These are phyloP conservation scores for Cosmorhoe ocellata DNA, from an alignment of 2,888 invertebrate genomes.

Conservation along the genomic window DNA sequence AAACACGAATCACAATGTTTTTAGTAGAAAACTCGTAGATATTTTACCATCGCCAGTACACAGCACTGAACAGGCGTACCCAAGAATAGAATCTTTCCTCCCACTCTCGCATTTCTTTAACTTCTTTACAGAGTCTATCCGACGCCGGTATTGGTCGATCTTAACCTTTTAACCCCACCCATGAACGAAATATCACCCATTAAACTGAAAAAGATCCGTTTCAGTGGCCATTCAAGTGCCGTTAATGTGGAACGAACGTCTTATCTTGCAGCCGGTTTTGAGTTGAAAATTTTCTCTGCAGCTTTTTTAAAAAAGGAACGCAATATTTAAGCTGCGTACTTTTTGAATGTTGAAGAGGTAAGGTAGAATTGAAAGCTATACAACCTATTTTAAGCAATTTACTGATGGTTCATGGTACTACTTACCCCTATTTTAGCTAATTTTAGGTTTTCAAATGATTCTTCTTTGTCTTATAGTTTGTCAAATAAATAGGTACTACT, in stretches of 20 bases:
- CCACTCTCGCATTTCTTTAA: slow-evolving; percentile 54
- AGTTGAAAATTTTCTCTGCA: slow-evolving; percentile 20
- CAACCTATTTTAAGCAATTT: too few species aligned
- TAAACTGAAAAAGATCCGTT: slow-evolving; percentile 73
- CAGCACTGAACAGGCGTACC: slow-evolving; percentile 47
- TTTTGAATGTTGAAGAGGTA: too few species aligned
- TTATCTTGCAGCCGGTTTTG: slow-evolving; percentile 52
- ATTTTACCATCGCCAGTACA: slow-evolving; percentile 31
- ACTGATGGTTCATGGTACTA: too few species aligned
- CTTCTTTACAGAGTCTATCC: slow-evolving; percentile 50
- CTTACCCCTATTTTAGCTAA: too few species aligned
- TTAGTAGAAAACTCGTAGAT: too few species aligned
- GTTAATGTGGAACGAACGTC: slow-evolving; percentile 56
- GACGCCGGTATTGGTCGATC: slow-evolving; percentile 65
- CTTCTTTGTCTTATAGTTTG: too few species aligned
- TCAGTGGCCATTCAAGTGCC: slow-evolving; percentile 58
- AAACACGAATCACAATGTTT: too few species aligned
- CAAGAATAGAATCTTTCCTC: slow-evolving; percentile 71
- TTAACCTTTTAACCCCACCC: slow-evolving; percentile 78
- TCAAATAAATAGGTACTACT: too few species aligned
- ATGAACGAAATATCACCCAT: slow-evolving; percentile 76
- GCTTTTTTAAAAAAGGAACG: slow-evolving; percentile 19
- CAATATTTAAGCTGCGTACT: too few species aligned
- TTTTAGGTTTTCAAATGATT: too few species aligned
- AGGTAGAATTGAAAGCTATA: too few species aligned